Evolutionary conservation across 1,140 invertebrate genomes (phyloP).

Genomic region (Bilobella aurantiaca): DNA sequence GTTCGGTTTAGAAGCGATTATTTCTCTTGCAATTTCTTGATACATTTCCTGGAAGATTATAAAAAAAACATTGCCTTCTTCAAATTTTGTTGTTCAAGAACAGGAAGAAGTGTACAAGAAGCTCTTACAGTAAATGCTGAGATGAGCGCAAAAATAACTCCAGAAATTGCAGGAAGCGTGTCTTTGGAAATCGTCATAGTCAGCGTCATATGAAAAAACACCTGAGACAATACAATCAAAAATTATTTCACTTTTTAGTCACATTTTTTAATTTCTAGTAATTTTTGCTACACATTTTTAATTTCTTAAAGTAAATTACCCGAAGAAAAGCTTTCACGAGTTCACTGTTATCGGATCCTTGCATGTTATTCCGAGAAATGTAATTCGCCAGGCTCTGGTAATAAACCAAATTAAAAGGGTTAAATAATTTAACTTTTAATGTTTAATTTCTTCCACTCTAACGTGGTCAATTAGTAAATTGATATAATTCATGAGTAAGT

Average conservation of each 20-base stretch:
- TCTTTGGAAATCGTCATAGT: conserved; percentile 1
- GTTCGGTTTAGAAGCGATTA: neutral
- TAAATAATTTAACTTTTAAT: no score
- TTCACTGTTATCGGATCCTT: neutral
- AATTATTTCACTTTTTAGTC: neutral
- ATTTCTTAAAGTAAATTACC: no score
- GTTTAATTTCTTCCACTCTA: no score
- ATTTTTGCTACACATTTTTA: no score
- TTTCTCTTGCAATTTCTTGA: neutral
- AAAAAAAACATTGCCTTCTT: no score
- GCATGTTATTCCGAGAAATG: neutral
- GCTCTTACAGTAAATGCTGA: neutral
- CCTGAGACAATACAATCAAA: neutral
- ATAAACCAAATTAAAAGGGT: no score
- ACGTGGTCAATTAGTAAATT: neutral
- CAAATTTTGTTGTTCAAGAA: neutral
- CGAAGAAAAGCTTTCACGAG: neutral
- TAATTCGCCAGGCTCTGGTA: neutral
- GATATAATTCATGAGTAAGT: neutral
- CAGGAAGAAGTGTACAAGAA: neutral
- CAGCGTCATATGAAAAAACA: neutral
- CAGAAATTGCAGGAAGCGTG: neutral
- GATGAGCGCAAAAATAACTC: neutral
- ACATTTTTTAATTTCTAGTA: neutral
- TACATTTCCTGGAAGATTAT: neutral